Conservation (phyloP, 92 coral and sea anemone species). For the Porites rus region DNA sequence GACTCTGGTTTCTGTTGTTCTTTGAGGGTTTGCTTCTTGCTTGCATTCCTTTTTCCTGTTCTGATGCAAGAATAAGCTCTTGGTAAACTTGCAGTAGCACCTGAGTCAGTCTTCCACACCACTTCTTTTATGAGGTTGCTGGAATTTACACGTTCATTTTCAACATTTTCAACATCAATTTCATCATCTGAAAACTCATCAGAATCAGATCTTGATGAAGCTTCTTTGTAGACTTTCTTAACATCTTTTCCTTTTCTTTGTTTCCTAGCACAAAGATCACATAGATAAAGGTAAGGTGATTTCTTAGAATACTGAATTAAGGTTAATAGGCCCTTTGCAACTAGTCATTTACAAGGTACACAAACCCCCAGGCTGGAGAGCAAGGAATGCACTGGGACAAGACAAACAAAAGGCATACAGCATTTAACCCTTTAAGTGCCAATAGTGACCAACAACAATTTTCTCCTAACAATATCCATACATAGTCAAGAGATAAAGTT, state of each 20-base stretch:
- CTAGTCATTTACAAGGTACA: too few relatives aligned
- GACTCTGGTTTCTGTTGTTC: not conserved
- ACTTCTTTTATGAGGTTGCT: not conserved
- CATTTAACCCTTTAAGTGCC: too few relatives aligned
- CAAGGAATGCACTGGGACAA: too few relatives aligned
- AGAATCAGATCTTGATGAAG: conserved; percentile 25
- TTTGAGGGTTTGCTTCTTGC: not conserved
- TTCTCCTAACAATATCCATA: too few relatives aligned
- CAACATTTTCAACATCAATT: not conserved
- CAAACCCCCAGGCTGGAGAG: too few relatives aligned
- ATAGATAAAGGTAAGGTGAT: not conserved
- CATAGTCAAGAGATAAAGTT: too few relatives aligned
- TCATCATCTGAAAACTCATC: conserved; percentile 42
- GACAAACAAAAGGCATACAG: too few relatives aligned
- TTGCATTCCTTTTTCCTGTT: conserved; percentile 14
- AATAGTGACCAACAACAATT: too few relatives aligned
- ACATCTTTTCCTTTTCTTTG: conserved; percentile 53
- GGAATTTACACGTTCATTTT: not conserved
- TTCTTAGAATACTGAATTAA: not conserved
- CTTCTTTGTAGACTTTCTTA: conserved; percentile 36
- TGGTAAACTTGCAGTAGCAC: not conserved
- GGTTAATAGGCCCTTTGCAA: too few relatives aligned
- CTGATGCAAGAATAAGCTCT: not conserved
- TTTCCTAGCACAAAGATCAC: conserved; percentile 7
- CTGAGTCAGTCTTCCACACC: not conserved